These are phyloP conservation scores for Rhamphomyia laevipes DNA, from an alignment of 2,888 invertebrate genomes.

Conservation along the genomic window DNA sequence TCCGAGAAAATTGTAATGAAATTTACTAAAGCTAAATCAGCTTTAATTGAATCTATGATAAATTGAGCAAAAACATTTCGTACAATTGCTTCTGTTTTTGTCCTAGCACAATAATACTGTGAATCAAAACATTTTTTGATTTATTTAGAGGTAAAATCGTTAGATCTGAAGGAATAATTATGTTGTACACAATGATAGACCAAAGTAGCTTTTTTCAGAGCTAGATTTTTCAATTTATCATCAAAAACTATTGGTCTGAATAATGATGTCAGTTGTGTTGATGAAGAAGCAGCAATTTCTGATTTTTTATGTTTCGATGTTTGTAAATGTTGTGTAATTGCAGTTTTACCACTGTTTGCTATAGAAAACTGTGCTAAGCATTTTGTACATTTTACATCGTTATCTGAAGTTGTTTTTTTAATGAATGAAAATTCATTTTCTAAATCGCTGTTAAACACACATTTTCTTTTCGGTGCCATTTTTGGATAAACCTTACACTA, in stretches of 20 bases:
- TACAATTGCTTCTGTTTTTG: conserved; percentile 8
- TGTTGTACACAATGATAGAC: neutral
- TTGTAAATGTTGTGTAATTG: neutral
- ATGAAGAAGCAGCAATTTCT: neutral
- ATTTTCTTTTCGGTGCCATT: neutral
- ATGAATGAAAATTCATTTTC: neutral
- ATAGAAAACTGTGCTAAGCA: neutral
- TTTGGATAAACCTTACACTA: no score
- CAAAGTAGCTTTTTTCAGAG: neutral
- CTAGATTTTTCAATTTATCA: neutral
- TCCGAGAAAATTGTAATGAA: conserved; percentile 9
- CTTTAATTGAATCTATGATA: neutral
- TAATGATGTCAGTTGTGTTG: neutral
- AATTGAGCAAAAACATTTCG: neutral
- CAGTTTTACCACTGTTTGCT: neutral
- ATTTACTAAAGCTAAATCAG: neutral
- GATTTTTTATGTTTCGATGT: neutral
- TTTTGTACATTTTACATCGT: neutral
- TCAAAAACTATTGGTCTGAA: neutral
- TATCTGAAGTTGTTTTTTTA: neutral
- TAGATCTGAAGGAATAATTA: neutral
- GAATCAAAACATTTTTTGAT: neutral
- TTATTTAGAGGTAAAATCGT: neutral
- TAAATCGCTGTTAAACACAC: neutral
- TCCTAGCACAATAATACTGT: conserved; percentile 5